Percentiles rank a stretch among this genome's conserved stretches.
Evolutionary conservation across 1,140 invertebrate genomes (phyloP).

Genomic region (Vanessa atalanta): DNA sequence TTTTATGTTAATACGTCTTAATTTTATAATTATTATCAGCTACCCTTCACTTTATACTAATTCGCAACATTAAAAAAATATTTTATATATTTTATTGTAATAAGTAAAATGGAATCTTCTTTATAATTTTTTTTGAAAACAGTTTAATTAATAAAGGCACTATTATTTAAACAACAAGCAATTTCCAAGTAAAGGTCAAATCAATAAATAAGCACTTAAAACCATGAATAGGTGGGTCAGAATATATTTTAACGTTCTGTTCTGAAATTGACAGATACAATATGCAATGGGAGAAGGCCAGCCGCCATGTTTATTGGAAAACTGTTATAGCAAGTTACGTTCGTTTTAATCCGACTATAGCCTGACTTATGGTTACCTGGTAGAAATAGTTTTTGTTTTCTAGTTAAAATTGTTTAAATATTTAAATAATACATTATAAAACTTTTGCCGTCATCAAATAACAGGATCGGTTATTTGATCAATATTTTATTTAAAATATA

Average conservation of each 20-base stretch:
- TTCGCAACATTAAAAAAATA: too few species aligned
- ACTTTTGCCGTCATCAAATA: too few species aligned
- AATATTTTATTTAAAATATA: too few species aligned
- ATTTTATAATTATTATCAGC: background rate
- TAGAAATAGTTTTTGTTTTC: constrained; percentile 38
- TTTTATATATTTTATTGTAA: background rate
- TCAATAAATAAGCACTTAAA: background rate
- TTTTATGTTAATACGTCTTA: background rate
- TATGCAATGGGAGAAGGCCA: constrained; percentile 9
- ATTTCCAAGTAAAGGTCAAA: background rate
- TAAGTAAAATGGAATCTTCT: background rate
- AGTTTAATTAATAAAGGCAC: background rate
- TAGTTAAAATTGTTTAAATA: constrained; percentile 5
- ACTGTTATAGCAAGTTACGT: constrained; percentile 13
- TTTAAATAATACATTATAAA: too few species aligned
- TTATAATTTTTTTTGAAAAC: too few species aligned
- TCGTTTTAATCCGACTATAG: constrained; percentile 13
- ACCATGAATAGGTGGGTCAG: constrained; percentile 1
- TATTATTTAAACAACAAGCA: background rate
- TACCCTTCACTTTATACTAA: too few species aligned
- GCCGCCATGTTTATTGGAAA: constrained; percentile 23
- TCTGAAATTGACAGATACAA: constrained; percentile 24
- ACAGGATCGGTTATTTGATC: too few species aligned
- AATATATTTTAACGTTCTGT: background rate
- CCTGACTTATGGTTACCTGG: constrained; percentile 27